Evolutionary conservation across 2,797 vertebrate species (phyloP), one percentile per base, ranked within the genome.

Genomic region (Phataginus tetradactyla): DNA sequence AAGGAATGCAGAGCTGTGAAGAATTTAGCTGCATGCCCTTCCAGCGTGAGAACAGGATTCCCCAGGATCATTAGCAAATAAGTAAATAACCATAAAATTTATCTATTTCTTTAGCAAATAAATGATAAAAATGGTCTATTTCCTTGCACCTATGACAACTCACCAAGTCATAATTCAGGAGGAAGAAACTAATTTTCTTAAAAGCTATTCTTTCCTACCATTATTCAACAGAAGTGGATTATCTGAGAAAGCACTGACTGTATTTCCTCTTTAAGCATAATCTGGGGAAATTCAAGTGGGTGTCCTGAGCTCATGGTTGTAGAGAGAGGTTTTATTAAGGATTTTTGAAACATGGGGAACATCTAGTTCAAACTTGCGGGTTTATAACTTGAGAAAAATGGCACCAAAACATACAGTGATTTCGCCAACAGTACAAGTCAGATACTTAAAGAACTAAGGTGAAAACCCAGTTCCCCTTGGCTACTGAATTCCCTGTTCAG

Each of bases 301-400:
- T 53, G 15, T 64, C 21, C 51, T 83, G 89, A 96, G 74, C 37
- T 77, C 86, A 32, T 42, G 23, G 42, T 12, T 45, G 11, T 55
- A 91, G 37, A 87, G 53, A 77, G 79, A 96, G 37, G 17, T 74
- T 84, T 95, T 87, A 57, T 51, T 29, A 59, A 20, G 20, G 12
- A 77, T 68, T 53, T 75, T 64, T 57, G 45, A 95, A 93, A 80
- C 32, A 34, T 11, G 23, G 34, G 8, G 6, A 59, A 79, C 37
- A 88, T 74, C 18, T 79, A 61, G 55, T 45, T n/a, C 55, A 81
- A 80, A 71, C 17, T 57, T 80, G 18, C 4, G 57, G 39, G 34
- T n/a, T 92, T 61, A 63, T 5, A 79, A 5, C 12, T 64, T 94
- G 75, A 78, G 49, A 83, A 95, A 87, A 91, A 72, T n/a, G 32